Base-by-base conservation (phyloP, 2,888 invertebrate species). In the Cerastoderma edule region DNA sequence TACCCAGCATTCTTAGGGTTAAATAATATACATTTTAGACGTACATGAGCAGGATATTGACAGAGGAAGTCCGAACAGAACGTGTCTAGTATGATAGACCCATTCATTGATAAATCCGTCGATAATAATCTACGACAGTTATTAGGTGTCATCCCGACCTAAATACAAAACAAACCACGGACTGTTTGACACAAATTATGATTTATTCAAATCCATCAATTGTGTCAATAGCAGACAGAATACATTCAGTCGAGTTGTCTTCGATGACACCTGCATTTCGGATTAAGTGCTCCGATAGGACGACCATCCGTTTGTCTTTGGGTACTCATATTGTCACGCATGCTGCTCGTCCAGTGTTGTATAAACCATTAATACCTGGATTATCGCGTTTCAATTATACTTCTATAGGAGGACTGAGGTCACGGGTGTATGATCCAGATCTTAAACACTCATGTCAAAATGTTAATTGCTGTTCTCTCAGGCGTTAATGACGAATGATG, bases 141-240 rank as follows among this genome's bases (percentile, higher is more conserved):
- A 56, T n/a, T 27, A 56, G 56, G 56, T 56, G 56, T 56, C 56
- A 56, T 56, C 56, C 27, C 32, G 32, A 32, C 56, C 56, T 6
- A 30, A 32, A 30, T 30, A 33, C 22, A 60, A 39, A 39, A 33
- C 5, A 35, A 60, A 16, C 22, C 32, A 39, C 39, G 24, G 3
- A 39, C 39, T 60, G 60, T 39, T 39, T 60, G 60, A 60, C 60
- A 60, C 35, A 60, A 60, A 60, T 39, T 60, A 60, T 60, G 60
- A 60, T 60, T 60, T 60, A 60, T 60, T 39, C 39, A 60, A 60
- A 39, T 39, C 32, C 60, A 35, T 39, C 24, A 44, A 24, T 60
- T 60, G 60, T 60, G 60, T 60, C 60, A 60, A 32, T 16, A 27
- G 33, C 33, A 32, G 33, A 57, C 57, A 32, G 57, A 1, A 8